These are phyloP conservation scores for Bryconaethiops microstoma DNA, from an alignment of 2,797 vertebrate species.

Conservation along the genomic window DNA sequence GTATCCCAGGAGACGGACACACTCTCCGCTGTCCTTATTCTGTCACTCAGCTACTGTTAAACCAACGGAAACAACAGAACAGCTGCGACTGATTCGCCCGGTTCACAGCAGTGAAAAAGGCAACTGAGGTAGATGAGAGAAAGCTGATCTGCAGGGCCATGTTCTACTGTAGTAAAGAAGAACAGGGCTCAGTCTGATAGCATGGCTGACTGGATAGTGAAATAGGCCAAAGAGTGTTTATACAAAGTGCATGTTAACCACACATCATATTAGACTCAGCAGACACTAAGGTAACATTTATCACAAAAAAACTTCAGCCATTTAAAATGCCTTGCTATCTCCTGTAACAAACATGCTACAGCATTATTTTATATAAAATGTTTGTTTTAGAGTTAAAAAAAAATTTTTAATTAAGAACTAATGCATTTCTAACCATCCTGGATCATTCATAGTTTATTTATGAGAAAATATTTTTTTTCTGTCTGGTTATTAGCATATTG, in stretches of 20 bases:
- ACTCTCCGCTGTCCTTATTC: constrained; percentile 23
- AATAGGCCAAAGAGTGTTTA: neutral
- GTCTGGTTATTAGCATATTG: too few relatives aligned
- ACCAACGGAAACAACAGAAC: neutral
- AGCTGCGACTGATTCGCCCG: neutral
- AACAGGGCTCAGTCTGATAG: neutral
- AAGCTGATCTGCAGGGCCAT: neutral
- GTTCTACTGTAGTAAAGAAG: neutral
- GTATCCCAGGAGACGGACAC: constrained; percentile 30
- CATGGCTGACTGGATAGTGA: neutral
- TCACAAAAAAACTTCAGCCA: too few relatives aligned
- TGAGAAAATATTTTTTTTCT: too few relatives aligned
- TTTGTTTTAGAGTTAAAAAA: too few relatives aligned
- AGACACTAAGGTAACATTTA: too few relatives aligned
- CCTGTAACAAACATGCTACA: neutral
- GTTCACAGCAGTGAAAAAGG: neutral
- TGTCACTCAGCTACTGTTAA: constrained; percentile 20
- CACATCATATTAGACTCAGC: too few relatives aligned
- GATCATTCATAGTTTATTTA: too few relatives aligned
- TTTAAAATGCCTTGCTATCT: neutral
- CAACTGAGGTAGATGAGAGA: neutral
- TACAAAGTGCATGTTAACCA: neutral
- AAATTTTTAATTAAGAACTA: too few relatives aligned
- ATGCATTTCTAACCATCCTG: too few relatives aligned
- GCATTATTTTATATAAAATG: too few relatives aligned